phyloP scores from a whole-genome alignment of 2,113 vertebrate genomes.

The Pachycephala philippinensis region DNA sequence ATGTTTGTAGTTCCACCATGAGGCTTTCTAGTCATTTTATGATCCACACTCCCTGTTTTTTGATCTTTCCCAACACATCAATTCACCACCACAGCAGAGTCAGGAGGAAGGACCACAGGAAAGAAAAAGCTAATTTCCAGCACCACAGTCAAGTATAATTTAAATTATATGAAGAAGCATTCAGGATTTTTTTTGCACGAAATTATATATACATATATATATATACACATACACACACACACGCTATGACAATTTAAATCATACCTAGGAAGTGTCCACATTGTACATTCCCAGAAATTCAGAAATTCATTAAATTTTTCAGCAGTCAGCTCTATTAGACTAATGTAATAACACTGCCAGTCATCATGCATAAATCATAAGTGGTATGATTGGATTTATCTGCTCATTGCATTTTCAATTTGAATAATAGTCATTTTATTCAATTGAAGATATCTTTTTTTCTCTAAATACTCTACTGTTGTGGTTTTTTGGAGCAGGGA shows the following conservation, averaged over 20 bases:
- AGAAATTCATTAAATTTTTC: conserved; percentile 18
- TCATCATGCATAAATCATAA: conserved; percentile 34
- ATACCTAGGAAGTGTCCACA: not conserved
- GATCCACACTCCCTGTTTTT: accelerated
- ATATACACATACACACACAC: not conserved
- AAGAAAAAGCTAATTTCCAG: not conserved
- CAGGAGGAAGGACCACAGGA: not conserved
- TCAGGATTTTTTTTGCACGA: not conserved
- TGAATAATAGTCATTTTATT: conserved; percentile 15
- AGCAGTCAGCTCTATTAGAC: conserved; percentile 5
- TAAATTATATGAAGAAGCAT: not conserved
- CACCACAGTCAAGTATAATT: not conserved
- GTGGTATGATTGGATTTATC: conserved; percentile 40
- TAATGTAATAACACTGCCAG: conserved; percentile 31
- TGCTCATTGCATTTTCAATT: conserved; percentile 7
- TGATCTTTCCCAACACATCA: not conserved
- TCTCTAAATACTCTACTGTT: not conserved
- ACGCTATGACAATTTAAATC: not conserved
- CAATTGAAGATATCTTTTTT: conserved; percentile 39
- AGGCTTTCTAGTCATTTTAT: not conserved
- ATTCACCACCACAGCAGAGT: not conserved
- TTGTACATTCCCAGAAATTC: not conserved
- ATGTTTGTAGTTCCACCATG: not conserved
- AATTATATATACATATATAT: not conserved
- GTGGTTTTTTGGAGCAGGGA: not conserved